Evolutionary conservation across 1,140 invertebrate species (phyloP).

Genomic region (Bradynema listronoti): DNA sequence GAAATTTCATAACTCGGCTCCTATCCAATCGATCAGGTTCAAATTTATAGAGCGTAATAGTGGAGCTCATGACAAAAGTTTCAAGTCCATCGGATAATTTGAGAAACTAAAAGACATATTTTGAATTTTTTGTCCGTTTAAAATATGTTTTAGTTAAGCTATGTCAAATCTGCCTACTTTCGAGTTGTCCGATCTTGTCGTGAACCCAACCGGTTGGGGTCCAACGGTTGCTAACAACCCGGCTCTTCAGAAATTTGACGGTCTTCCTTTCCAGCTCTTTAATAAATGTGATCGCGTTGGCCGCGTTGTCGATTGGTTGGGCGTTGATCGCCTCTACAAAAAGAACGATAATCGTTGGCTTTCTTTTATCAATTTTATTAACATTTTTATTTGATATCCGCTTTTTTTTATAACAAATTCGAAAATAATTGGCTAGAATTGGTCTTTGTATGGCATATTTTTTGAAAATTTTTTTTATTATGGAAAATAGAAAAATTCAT

Average conservation of each 20-base stretch:
- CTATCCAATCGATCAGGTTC: too few species aligned
- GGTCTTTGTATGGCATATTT: neutral
- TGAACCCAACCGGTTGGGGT: constrained; percentile 46
- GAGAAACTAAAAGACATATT: too few species aligned
- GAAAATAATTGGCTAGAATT: too few species aligned
- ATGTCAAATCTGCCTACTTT: constrained; percentile 39
- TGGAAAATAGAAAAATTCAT: neutral
- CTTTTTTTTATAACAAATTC: too few species aligned
- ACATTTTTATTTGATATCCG: too few species aligned
- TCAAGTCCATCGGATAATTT: too few species aligned
- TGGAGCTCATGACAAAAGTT: too few species aligned
- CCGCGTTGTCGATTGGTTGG: constrained; percentile 52
- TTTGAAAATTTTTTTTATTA: neutral
- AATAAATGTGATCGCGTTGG: constrained; percentile 52
- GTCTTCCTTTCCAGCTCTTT: constrained; percentile 55
- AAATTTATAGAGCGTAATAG: too few species aligned
- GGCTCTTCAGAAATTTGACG: constrained; percentile 30
- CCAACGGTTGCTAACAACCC: constrained; percentile 17
- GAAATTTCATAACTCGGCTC: too few species aligned
- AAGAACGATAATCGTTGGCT: constrained; percentile 30
- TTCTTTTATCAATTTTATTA: too few species aligned
- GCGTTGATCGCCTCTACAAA: constrained; percentile 44
- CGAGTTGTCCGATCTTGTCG: constrained; percentile 29
- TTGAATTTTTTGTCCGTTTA: too few species aligned
- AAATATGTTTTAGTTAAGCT: too few species aligned